Base-by-base conservation (phyloP, 2,888 invertebrate genomes). In the Epinotia bilunana region DNA sequence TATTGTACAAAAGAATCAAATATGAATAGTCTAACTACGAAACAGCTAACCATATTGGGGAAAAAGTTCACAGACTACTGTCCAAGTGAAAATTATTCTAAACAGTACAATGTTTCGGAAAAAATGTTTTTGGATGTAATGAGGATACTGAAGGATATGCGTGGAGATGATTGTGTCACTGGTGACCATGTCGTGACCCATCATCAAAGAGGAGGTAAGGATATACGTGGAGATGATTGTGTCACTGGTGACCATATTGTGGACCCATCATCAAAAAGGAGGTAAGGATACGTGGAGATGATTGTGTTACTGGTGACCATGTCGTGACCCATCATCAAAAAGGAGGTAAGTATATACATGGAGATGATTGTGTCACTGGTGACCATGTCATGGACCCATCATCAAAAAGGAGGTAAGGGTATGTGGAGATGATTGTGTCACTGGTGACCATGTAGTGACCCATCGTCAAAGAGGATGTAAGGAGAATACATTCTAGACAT, bases 301-400 rank as follows among this genome's bases (percentile, higher is more conserved):
- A 95, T 0, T 94, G 88, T 85, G 88, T 95, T 3, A 82, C 85
- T 76, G 87, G 92, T 6, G 91, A 95, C 76, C 96, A 96, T 84
- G 88, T 97, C 77, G 84, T 97, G 77, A 96, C 97, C 11, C 97
- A 97, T 81, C 96, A 95, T 83, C 92, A 95, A 79, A 94, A 95
- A 86, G 94, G 95, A 83, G 95, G 95, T 95, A 88, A 88, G 76
- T 85, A 90, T 58, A 82, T 93, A 18, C 88, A 95, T 0, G 93
- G 94, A 7, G 83, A 89, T 23, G 87, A 95, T 0, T 94, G 88
- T 85, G 88, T 95, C 3, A 82, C 85, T 76, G 87, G 92, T 6
- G 91, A 95, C 76, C 96, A 96, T 84, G 88, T 97, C 77, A 84
- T 97, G 77, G n/a, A 96, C 97, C 11, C 97, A 97, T 81, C 96